phyloP scores from a whole-genome alignment of 1,140 invertebrate genomes.

The Mamestra configurata region DNA sequence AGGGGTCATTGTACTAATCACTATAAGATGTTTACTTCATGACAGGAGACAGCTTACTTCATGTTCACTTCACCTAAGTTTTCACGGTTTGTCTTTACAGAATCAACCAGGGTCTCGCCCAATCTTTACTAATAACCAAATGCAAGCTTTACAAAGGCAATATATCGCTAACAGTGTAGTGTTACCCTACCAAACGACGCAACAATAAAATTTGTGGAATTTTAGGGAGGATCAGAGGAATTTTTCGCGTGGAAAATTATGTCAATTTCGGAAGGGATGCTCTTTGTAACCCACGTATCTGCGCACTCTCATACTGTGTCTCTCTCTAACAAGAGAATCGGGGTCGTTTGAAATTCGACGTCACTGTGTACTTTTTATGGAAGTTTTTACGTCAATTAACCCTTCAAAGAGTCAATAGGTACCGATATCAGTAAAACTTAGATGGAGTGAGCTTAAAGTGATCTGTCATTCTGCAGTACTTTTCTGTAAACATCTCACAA shows the following conservation, averaged over 20 bases:
- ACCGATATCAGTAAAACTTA: too few relatives aligned
- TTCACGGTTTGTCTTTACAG: too few relatives aligned
- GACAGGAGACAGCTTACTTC: too few relatives aligned
- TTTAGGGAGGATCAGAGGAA: slow-evolving; percentile 61
- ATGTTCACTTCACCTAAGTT: too few relatives aligned
- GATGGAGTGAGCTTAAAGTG: too few relatives aligned
- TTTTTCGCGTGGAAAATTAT: slow-evolving; percentile 64
- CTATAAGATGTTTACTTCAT: too few relatives aligned
- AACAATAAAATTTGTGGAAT: slow-evolving; percentile 65
- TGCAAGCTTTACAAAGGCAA: background rate
- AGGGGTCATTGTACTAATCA: too few relatives aligned
- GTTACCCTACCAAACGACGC: slow-evolving; percentile 23
- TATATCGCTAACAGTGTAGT: background rate
- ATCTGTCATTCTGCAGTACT: too few relatives aligned
- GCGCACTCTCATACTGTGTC: slow-evolving; percentile 46
- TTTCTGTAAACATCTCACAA: too few relatives aligned
- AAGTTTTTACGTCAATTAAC: background rate
- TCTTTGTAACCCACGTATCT: slow-evolving; percentile 32
- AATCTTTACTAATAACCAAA: background rate
- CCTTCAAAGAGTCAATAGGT: background rate
- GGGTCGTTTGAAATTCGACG: background rate
- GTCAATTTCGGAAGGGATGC: slow-evolving; percentile 60
- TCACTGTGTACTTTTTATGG: background rate
- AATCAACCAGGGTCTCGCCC: too few relatives aligned
- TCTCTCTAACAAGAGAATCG: slow-evolving; percentile 1